Evolutionary conservation across 2,888 invertebrate genomes (phyloP), one percentile per base, ranked within the genome.

Genomic region (Lasioglossum figueresi): DNA sequence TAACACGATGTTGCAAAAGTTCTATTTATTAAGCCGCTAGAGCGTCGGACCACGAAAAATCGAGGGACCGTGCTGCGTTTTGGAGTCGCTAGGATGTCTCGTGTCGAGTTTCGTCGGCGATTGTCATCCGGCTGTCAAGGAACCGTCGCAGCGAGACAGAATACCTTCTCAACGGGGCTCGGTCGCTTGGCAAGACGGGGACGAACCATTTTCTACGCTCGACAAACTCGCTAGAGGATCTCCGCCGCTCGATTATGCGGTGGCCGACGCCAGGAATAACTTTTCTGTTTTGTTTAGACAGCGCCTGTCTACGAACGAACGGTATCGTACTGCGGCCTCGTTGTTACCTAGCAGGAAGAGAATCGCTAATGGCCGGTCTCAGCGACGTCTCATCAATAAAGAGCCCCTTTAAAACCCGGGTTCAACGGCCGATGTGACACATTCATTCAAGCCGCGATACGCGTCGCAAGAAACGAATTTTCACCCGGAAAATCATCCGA

Each of bases 211-310:
- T 84, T 81, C 73, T 66, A 37, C 59, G 56, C 27, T 34, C 52
- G 73, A 27, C 45, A 66, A 43, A 14, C 43, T 19, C 48, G 68
- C n/a, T 59, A 59, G 27, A 59, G 31, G 31, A 80, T 83, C 79
- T 52, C n/a, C 52, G 78, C n/a, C 52, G 78, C 73, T 43, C 19
- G 40, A 81, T 84, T 85, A 80, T 76, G 59, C 48, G 66, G 14
- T 43, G 48, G 23, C 43, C 80, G 80, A 74, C 48, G 85, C 83
- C 81, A 79, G 68, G 63, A 84, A 82, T 88, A 83, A 80, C 71
- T 52, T 52, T 77, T 66, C 66, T 72, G 82, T 84, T 84, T 84
- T 82, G 77, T 80, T 89, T 86, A 70, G 76, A 63, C 80, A 31
- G 59, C 34, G 40, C 59, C 37, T 56, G 68, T 78, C 72, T 66